Base-by-base conservation (phyloP, 1,140 invertebrate species). In the Drosophila pseudoananassae region DNA sequence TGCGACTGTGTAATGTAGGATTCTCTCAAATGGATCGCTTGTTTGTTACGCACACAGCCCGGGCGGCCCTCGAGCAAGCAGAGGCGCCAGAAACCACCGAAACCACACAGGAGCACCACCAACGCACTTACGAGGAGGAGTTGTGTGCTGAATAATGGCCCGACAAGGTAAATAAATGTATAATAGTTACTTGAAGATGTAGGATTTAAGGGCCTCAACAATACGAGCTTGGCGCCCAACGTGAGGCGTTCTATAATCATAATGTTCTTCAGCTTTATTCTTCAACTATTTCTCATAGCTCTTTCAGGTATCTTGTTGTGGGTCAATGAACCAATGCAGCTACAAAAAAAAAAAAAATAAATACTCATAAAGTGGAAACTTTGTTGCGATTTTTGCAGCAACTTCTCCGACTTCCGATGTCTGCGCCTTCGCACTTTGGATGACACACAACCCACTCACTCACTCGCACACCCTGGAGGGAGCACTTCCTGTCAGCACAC, bases 331-430 rank as follows among this genome's bases (percentile, higher is more conserved):
- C 40, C n/a, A 57, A 59, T 74, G 76, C 54, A 79, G 74, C 55
- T 64, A 43, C 17, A 43, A 78, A 80, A 1, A 20, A 20, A 20
- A 20, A 43, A 78, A 80, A 1, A 20, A 20, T 3, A 20, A 3
- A 20, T 20, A 76, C 65, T 76, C 71, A 80, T 80, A 81, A 80
- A 72, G 77, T 72, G 52, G 60, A 72, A 60, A 64, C 77, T 76
- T 79, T 70, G 70, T 54, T 49, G 64, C 58, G 53, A 75, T 75
- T 79, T 70, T 38, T 31, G 20, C 15, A 46, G 76, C 69, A 56
- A 38, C 76, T 27, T 27, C 25, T 23, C 50, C 68, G 64, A 73
- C 73, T 77, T 81, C 73, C 81, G 73, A 58, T 76, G 63, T 74
- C 66, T 55, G 66, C 59, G 54, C 40, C 74, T 78, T 68, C 58